Conservation (phyloP, 2,888 invertebrate genomes). For the Lepas anatifera region DNA sequence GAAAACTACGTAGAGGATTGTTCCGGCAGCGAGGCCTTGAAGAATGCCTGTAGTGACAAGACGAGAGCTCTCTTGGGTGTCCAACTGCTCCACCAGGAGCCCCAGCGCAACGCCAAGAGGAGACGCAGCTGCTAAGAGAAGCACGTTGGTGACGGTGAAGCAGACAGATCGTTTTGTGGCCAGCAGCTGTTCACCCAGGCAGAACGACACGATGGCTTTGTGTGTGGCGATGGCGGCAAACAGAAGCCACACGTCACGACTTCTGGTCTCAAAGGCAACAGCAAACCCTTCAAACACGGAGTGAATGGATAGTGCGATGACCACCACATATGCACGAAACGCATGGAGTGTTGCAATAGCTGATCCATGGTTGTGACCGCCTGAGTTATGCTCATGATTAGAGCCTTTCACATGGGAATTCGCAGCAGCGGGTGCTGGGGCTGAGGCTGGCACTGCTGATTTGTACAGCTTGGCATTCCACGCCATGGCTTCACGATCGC, state of each 20-base stretch:
- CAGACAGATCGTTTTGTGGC: conserved; percentile 41
- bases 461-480: neutral
- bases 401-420: conserved; percentile 28
- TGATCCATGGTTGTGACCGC: conserved; percentile 16
- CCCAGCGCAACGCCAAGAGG: conserved; percentile 55
- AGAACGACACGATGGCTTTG: conserved; percentile 76
- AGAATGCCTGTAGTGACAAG: conserved; percentile 27
- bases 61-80: conserved; percentile 14
- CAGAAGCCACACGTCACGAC: conserved; percentile 64
- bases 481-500: neutral
- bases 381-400: neutral
- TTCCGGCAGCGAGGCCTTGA: conserved; percentile 83
- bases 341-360: conserved; percentile 26
- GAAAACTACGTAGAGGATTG: conserved; percentile 89
- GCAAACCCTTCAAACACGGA: conserved; percentile 77
- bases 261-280: conserved; percentile 57
- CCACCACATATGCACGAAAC: conserved; percentile 56
- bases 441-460: conserved; percentile 15
- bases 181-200: conserved; percentile 70
- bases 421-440: conserved; percentile 29
- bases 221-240: conserved; percentile 72
- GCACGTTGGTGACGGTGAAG: conserved; percentile 44
- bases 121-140: conserved; percentile 51
- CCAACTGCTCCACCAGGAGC: conserved; percentile 38
- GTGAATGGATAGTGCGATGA: conserved; percentile 70